Evolutionary conservation across 1,140 invertebrate species (phyloP).

Genomic region (Micrasema minimum): DNA sequence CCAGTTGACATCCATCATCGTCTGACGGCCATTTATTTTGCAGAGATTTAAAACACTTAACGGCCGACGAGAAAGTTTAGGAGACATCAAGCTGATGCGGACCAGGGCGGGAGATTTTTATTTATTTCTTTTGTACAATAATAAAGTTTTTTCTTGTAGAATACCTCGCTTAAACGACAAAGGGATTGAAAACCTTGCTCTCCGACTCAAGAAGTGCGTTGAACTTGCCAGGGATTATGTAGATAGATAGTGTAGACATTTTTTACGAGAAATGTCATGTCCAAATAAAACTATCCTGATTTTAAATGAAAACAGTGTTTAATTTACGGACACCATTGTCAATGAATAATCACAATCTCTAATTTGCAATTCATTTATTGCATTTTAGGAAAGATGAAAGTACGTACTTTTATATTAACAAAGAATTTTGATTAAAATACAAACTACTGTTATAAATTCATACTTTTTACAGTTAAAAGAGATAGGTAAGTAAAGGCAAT

Average conservation of each 20-base stretch:
- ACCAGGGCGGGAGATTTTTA: not conserved
- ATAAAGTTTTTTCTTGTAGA: too few species aligned
- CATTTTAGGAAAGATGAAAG: too few species aligned
- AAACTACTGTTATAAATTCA: too few species aligned
- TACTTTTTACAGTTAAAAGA: too few species aligned
- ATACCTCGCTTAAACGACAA: too few species aligned
- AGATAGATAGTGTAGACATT: not conserved
- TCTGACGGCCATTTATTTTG: not conserved
- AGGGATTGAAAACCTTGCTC: not conserved
- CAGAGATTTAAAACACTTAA: not conserved
- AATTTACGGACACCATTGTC: not conserved
- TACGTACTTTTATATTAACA: too few species aligned
- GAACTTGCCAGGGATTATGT: not conserved
- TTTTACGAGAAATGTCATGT: not conserved
- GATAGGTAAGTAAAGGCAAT: too few species aligned
- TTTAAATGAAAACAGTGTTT: not conserved
- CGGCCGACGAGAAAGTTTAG: not conserved
- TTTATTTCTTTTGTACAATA: too few species aligned
- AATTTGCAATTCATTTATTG: too few species aligned
- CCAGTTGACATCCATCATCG: not conserved
- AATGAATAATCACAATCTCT: too few species aligned
- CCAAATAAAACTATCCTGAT: not conserved
- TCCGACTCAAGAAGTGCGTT: constrained; percentile 2
- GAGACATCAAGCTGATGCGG: not conserved
- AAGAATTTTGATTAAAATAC: too few species aligned